A percentile compares a stretch with the other conserved stretches of the same genome.
Conservation (phyloP, 1,140 invertebrate species). For the Drosophila ananassae region DNA sequence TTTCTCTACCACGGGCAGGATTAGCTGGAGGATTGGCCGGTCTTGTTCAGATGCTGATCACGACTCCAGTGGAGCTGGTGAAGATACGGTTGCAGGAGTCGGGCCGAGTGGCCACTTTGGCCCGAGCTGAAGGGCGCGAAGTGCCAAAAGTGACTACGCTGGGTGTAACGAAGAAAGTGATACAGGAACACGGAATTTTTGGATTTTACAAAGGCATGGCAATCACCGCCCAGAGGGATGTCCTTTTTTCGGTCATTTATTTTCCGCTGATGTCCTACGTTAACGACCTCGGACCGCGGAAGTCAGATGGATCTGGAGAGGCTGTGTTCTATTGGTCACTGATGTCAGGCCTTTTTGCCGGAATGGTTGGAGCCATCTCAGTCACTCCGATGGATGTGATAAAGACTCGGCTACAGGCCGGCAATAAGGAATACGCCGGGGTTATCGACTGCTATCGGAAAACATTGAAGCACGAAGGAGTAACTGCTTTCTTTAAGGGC, state of each 20-base stretch:
- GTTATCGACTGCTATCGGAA: constrained; percentile 92
- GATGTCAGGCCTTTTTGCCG: constrained; percentile 93
- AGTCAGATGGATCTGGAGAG: constrained; percentile 88
- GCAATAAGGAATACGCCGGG: constrained; percentile 93
- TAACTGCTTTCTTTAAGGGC: constrained; percentile 97
- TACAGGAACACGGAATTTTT: constrained; percentile 93
- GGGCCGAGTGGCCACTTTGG: constrained; percentile 91
- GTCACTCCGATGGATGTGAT: constrained; percentile 99
- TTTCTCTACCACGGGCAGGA: constrained; percentile 94
- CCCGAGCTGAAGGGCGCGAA: constrained; percentile 85
- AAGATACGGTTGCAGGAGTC: constrained; percentile 99
- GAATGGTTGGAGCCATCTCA: constrained; percentile 92
- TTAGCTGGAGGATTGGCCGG: constrained; percentile 96
- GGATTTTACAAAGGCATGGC: constrained; percentile 97
- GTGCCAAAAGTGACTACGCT: constrained; percentile 92
- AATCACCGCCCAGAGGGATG: constrained; percentile 94
- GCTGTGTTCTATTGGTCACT: constrained; percentile 93
- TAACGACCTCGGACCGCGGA: constrained; percentile 94
- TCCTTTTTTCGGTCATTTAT: constrained; percentile 98
- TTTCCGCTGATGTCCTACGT: constrained; percentile 98
- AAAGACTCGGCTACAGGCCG: constrained; percentile 97
- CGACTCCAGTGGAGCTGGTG: constrained; percentile 99
- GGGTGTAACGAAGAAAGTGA: constrained; percentile 90
- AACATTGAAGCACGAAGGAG: constrained; percentile 94
- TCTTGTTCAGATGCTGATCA: constrained; percentile 98